A percentile compares a stretch with the other conserved stretches of the same genome.
Evolutionary conservation across 2,113 vertebrate species (phyloP).

Genomic region (Heliornis fulica): DNA sequence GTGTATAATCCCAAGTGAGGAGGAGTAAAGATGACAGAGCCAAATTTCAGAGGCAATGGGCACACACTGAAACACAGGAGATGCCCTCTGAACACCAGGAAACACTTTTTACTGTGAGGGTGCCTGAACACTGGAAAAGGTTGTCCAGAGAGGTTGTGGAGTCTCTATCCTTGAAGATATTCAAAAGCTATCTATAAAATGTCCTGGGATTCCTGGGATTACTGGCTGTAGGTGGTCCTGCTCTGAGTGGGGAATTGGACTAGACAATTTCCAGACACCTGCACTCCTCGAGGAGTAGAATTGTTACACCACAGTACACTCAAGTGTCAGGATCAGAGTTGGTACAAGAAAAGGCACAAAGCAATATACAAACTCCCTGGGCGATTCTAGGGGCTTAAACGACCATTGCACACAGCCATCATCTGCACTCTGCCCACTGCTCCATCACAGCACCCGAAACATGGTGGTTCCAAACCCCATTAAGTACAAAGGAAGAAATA

Average conservation of each 20-base stretch:
- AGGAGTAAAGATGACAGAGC: background rate
- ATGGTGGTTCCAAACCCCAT: background rate
- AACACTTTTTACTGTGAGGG: background rate
- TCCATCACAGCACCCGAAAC: background rate
- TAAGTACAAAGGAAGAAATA: background rate
- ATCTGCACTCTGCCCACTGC: background rate
- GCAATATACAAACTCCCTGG: background rate
- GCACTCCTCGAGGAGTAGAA: background rate
- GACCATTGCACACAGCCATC: background rate
- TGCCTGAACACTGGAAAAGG: background rate
- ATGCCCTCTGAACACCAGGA: background rate
- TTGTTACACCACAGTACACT: rapidly evolving
- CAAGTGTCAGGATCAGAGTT: background rate
- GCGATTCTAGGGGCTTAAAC: background rate
- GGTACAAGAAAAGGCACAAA: background rate
- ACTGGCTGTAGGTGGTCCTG: background rate
- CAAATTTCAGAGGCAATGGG: background rate
- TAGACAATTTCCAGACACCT: background rate
- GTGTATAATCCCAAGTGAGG: background rate
- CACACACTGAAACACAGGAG: background rate
- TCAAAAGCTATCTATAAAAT: background rate
- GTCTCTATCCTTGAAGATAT: background rate
- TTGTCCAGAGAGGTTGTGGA: background rate
- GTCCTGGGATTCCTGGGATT: background rate
- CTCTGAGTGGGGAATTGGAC: background rate